Evolutionary conservation across 1,140 invertebrate species (phyloP), one percentile per base, ranked within the genome.

Genomic region (Saccostrea glomerata): DNA sequence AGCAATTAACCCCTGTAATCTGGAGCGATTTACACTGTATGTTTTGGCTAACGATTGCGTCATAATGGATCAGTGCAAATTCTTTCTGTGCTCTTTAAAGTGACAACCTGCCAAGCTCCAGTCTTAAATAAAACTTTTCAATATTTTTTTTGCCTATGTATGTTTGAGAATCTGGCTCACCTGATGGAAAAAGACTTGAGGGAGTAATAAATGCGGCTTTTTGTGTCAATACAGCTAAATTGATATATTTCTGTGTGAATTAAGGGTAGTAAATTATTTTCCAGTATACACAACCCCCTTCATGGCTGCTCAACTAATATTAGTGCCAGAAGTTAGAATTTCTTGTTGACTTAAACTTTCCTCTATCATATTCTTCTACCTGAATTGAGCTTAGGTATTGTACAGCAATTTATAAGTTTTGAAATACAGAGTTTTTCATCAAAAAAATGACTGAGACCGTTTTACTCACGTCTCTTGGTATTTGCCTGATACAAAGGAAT

Each of bases 221-320:
- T 77, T 77, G 9, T 77, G 70, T 77, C 70, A 77, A 77, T 77
- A 77, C 70, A 77, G 23, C 23, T 77, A 77, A 77, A 77, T 77
- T 77, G 70, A 77, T 77, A 77, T 77, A 77, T 77, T 77, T 77
- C 12, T 30, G 70, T 77, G 70, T 77, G 70, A 77, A 77, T 77
- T 77, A 77, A 77, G 70, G 70, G 70, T 77, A 77, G 70, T 77
- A 77, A 77, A 77, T 77, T 77, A 77, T 77, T 77, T 77, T 77
- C 70, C 70, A 77, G 70, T 77, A 77, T 77, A 77, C 70, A 77
- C 70, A 30, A 77, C 70, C 70, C 70, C 70, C 70, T 77, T 15
- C 25, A 5, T 77, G 30, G 70, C 12, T 77, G 70, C 70, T 77
- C 70, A 25, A 36, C 70, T 77, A 30, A 77, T 30, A 77, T 11